Base-by-base conservation (phyloP, 92 coral and sea anemone species). In the Metridium senile region DNA sequence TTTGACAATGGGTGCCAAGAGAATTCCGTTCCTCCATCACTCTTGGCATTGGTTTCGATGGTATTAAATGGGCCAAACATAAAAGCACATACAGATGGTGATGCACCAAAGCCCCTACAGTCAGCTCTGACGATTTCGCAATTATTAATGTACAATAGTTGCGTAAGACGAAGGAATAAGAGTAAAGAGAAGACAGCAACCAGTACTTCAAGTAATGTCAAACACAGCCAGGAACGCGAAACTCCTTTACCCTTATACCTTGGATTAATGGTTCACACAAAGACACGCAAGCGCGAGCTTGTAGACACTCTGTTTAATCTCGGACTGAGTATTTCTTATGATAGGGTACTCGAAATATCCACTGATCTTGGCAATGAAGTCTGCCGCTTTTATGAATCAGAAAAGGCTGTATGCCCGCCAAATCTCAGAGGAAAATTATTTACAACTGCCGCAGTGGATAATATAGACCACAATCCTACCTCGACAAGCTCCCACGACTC, bases 271-370 rank as follows among this genome's bases (percentile, higher is more conserved):
- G 53, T 82, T 20, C 81, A 82, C 56, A 65, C 83, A 32, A 71
- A 77, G 39, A 83, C 88, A 8, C 69, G 71, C 18, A 78, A 74
- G 58, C 83, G 88, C 33, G 75, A 77, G 18, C 80, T 84, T n/a
- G 76, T 84, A 7, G 83, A 88, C 20, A 80, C 68, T 28, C 66
- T 79, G 49, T 67, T 52, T 26, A 22, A 58, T 3, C 53, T 81
- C 26, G 93, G 93, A 33, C 65, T 89, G 7, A 76, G 70, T 25
- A 71, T 89, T 2, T 89, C 93, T 0, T 74, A 89, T 66, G 88
- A 89, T 39, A 67, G 88, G 51, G 90, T 85, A 35, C 88, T 85
- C 20, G 73, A 74, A 16, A 58, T 89, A 18, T 89, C 93, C 57
- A 85, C 90, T 0, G 90, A 89, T 21, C 21, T 82, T 19, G 90